Base-by-base conservation (phyloP, 2,113 vertebrate species). In the Mastomys natalensis region DNA sequence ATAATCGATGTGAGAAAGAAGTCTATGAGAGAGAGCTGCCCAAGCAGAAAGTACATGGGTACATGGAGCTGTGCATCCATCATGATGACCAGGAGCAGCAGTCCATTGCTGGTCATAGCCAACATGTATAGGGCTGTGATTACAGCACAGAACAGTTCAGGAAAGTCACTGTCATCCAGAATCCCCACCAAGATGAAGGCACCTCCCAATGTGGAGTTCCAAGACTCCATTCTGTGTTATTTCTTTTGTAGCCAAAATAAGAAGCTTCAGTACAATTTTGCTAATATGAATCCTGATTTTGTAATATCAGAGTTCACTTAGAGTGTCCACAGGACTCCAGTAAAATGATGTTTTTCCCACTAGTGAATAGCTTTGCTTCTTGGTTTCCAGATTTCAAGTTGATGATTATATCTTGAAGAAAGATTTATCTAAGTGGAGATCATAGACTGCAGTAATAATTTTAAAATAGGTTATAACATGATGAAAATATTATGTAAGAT, bases 1-100 rank as follows among this genome's bases (percentile, higher is more conserved):
- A 96, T 82, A 34, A 95, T 91, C 21, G 97, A 96, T 3, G 94
- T 95, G 89, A 98, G 91, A 45, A 98, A 91, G 2, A 98, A 93
- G 58, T 98, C 97, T 91, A 96, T 95, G 76, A 98, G 90, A 29
- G 95, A 98, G 43, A 98, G 96, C 48, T 98, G 97, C 34, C 92
- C 7, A 0, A 97, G 97, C 34, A 97, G 74, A 53, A 95, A 40
- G 70, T 97, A 98, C 96, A 98, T 98, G 60, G 97, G 97, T 48
- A 97, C 21, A 0, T 96, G 95, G n/a, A 97, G 94, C 9, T 3
- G 45, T 19, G 0, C 4, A 26, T 97, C 97, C 19, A 29, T 0
- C 4, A 85, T 95, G 91, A 97, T 97, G 64, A 68, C 78, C 78
- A 97, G 53, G 19, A 97, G 72, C 16, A 97, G 64, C 13, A 97